Conservation (phyloP, 2,888 invertebrate species). For the Diogma glabrata region DNA sequence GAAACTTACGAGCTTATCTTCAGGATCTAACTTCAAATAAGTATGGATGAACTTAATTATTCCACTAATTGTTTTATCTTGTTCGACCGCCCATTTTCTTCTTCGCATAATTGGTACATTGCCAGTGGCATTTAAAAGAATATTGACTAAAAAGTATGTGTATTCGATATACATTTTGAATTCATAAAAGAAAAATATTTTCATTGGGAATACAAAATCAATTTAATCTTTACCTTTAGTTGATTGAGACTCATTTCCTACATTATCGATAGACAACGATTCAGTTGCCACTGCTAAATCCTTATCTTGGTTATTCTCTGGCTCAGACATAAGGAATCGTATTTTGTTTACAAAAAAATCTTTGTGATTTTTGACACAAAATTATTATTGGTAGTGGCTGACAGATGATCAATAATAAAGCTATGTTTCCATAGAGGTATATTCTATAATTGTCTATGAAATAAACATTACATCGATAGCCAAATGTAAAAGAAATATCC, state of each 20-base stretch:
- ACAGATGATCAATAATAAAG: too few species aligned
- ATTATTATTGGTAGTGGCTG: too few species aligned
- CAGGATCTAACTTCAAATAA: conserved; percentile 72
- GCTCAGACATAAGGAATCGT: not conserved
- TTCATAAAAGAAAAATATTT: too few species aligned
- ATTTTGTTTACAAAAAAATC: too few species aligned
- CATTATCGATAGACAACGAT: conserved; percentile 3
- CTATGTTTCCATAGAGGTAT: too few species aligned
- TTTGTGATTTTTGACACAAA: not conserved
- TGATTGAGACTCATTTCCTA: too few species aligned
- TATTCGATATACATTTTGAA: too few species aligned
- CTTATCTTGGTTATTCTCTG: not conserved
- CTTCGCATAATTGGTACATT: conserved; percentile 97
- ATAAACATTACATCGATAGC: too few species aligned
- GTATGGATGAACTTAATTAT: conserved; percentile 85
- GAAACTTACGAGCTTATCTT: conserved; percentile 65
- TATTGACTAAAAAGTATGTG: conserved; percentile 75
- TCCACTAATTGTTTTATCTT: conserved; percentile 73
- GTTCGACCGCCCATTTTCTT: conserved; percentile 88
- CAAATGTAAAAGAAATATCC: too few species aligned
- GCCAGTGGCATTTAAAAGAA: conserved; percentile 85
- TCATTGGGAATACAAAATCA: too few species aligned
- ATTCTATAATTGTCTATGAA: too few species aligned
- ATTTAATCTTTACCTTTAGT: too few species aligned
- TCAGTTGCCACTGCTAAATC: conserved; percentile 1